Conservation (phyloP, 2,888 invertebrate species). For the Agriotes lineatus region DNA sequence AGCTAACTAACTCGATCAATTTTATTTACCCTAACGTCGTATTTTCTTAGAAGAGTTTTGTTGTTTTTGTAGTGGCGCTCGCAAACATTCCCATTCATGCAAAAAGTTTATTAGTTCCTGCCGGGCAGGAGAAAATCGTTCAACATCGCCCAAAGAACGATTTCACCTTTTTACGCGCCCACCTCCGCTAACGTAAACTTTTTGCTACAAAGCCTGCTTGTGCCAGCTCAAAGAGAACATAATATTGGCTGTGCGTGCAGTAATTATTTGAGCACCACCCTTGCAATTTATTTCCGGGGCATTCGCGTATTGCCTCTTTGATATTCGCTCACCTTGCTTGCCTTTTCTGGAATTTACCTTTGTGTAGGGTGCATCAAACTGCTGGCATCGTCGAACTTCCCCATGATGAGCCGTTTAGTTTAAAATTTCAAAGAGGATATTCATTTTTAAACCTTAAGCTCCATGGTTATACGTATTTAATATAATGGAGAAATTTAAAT, state of each 20-base stretch:
- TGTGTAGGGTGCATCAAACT: neutral
- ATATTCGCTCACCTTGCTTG: neutral
- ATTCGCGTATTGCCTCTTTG: neutral
- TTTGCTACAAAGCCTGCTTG: neutral
- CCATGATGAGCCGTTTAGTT: slow-evolving; percentile 7
- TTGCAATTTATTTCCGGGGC: neutral
- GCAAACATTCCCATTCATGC: slow-evolving; percentile 18
- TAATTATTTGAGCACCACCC: neutral
- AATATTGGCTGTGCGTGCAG: neutral
- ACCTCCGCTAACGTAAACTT: neutral
- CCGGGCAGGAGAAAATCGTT: slow-evolving; percentile 4
- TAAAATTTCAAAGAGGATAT: slow-evolving; percentile 12
- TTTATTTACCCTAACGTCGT: slow-evolving; percentile 44
- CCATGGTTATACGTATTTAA: no score
- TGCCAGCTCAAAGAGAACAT: neutral
- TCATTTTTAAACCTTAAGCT: slow-evolving; percentile 11
- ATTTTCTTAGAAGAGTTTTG: slow-evolving; percentile 33
- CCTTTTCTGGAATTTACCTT: slow-evolving; percentile 1
- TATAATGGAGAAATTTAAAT: no score
- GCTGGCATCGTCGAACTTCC: neutral
- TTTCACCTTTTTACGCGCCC: neutral
- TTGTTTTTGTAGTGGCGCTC: slow-evolving; percentile 21
- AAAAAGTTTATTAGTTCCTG: slow-evolving; percentile 24
- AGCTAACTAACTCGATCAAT: slow-evolving; percentile 45
- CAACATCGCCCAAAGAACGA: neutral